Evolutionary conservation across 2,888 invertebrate genomes (phyloP).

Genomic region (Lasioglossum malachurum): DNA sequence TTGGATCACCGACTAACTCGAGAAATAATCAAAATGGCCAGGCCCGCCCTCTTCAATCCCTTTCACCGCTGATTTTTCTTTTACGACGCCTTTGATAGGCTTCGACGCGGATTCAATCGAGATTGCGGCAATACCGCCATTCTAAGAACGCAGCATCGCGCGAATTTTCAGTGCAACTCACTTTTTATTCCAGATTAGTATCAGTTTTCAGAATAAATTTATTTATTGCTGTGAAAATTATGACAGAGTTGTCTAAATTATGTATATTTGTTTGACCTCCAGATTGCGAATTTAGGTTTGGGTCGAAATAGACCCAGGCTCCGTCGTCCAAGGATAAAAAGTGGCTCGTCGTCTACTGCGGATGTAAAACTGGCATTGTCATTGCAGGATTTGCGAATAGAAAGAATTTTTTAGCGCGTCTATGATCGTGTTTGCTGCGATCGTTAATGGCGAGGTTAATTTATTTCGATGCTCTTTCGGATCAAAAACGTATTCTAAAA

Average conservation of each 20-base stretch:
- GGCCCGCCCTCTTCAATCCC: background rate
- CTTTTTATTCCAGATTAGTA: background rate
- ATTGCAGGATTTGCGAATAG: no score
- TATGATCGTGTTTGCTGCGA: background rate
- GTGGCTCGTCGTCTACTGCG: no score
- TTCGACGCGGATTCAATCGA: background rate
- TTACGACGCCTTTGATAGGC: background rate
- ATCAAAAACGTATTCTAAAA: slow-evolving; percentile 11
- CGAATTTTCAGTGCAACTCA: background rate
- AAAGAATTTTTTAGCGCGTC: no score
- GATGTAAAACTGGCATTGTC: no score
- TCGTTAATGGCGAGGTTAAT: background rate
- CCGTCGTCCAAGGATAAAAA: no score
- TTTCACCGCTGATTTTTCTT: background rate
- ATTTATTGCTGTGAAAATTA: background rate
- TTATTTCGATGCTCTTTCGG: background rate
- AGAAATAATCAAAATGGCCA: background rate
- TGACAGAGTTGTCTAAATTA: no score
- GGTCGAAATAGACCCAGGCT: no score
- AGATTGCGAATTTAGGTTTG: no score
- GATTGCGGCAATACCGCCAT: background rate
- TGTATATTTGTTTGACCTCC: no score
- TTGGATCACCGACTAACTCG: background rate
- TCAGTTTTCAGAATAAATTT: background rate
- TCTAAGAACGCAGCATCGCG: background rate